Evolutionary conservation across 2,797 vertebrate genomes (phyloP).

Genomic region (Poeciliopsis paucimaculata): DNA sequence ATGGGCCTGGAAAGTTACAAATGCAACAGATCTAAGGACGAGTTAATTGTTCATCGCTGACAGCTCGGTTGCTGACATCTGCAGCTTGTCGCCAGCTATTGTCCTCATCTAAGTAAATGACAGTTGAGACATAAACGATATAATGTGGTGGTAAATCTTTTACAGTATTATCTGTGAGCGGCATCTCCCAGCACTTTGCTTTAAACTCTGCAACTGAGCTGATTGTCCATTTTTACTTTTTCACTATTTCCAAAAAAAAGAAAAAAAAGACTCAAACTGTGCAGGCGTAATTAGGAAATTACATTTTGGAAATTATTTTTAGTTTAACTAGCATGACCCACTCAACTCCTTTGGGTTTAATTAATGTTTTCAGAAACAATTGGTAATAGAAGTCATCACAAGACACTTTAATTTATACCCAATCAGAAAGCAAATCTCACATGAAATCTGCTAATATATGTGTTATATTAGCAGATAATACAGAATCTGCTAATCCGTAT

Average conservation of each 20-base stretch:
- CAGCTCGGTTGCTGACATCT: slow-evolving; percentile 7
- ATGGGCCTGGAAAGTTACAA: slow-evolving; percentile 37
- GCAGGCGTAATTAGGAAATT: not conserved
- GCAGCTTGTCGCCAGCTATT: slow-evolving; percentile 18
- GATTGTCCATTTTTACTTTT: not conserved
- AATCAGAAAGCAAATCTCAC: not conserved
- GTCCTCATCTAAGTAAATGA: slow-evolving; percentile 23
- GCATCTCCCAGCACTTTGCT: slow-evolving; percentile 5
- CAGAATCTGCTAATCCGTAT: not conserved
- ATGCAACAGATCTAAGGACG: slow-evolving; percentile 12
- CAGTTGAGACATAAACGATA: slow-evolving; percentile 18
- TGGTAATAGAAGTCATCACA: not conserved
- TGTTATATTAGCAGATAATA: no score
- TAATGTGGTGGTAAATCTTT: slow-evolving; percentile 15
- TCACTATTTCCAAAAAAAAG: not conserved
- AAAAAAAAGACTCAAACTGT: not conserved
- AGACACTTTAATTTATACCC: not conserved
- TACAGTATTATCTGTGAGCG: slow-evolving; percentile 6
- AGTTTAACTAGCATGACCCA: not conserved
- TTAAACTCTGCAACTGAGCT: not conserved
- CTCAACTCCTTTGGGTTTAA: not conserved
- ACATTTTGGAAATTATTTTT: not conserved
- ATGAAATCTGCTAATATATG: not conserved
- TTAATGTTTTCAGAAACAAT: not conserved
- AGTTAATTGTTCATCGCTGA: slow-evolving; percentile 16